These are phyloP conservation scores for Holothuria leucospilota DNA, from an alignment of 53 echinoderm and acorn worm species.

Conservation along the genomic window DNA sequence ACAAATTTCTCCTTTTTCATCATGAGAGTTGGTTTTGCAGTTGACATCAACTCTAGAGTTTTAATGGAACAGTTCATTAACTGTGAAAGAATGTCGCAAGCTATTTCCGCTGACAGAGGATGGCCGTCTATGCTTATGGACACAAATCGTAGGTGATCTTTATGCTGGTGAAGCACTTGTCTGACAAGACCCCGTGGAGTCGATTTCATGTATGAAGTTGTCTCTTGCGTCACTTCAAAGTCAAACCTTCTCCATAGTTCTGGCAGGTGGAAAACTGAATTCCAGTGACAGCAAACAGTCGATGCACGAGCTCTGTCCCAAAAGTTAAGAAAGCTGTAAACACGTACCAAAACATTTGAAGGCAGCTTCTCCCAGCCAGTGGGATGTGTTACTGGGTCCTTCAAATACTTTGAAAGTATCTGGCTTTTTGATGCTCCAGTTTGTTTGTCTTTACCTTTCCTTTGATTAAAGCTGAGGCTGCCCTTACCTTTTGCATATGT, in stretches of 20 bases:
- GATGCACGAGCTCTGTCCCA: conserved; percentile 72
- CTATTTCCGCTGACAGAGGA: conserved; percentile 71
- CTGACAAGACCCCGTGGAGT: conserved; percentile 78
- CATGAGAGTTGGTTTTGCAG: conserved; percentile 72
- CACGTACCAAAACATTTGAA: conserved; percentile 51
- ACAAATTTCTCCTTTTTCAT: conserved; percentile 72
- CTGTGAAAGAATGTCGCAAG: conserved; percentile 79
- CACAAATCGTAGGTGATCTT: conserved; percentile 77
- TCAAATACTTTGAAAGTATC: no score
- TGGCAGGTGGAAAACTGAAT: conserved; percentile 74
- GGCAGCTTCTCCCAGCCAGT: conserved; percentile 52
- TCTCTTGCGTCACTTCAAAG: conserved; percentile 79
- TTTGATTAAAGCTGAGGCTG: no score
- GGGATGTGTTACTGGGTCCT: neutral
- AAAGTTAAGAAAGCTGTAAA: conserved; percentile 73
- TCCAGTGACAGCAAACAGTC: conserved; percentile 81
- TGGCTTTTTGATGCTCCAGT: no score
- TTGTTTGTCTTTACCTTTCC: no score
- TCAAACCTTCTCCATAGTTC: conserved; percentile 88
- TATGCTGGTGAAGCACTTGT: conserved; percentile 81
- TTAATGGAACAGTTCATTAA: conserved; percentile 82
- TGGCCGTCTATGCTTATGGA: conserved; percentile 86
- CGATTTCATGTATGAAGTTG: conserved; percentile 76
- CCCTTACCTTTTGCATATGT: no score
- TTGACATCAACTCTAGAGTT: conserved; percentile 81